These are phyloP conservation scores for Argyrosomus regius DNA, from an alignment of 2,797 vertebrate species.

Conservation along the genomic window DNA sequence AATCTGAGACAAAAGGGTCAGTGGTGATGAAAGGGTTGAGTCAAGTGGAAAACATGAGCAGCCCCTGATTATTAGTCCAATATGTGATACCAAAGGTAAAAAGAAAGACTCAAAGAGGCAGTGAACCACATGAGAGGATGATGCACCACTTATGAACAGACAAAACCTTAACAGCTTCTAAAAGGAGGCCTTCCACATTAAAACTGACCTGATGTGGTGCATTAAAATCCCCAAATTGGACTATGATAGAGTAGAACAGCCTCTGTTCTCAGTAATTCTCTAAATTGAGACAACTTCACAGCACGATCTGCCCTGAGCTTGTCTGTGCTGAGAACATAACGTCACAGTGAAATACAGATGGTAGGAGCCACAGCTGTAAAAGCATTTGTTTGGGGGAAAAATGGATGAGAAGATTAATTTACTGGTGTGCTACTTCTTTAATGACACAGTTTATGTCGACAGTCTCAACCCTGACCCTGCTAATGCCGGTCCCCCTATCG, in stretches of 20 bases:
- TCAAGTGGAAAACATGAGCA: constrained; percentile 59
- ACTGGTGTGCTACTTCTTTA: constrained; percentile 81
- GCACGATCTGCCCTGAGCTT: constrained; percentile 30
- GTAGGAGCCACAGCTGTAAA: constrained; percentile 65
- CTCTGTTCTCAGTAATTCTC: constrained; percentile 56
- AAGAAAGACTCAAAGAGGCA: constrained; percentile 40
- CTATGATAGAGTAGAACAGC: constrained; percentile 43
- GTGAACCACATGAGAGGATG: constrained; percentile 57
- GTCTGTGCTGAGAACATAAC: constrained; percentile 38
- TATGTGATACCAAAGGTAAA: constrained; percentile 52
- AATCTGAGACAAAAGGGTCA: constrained; percentile 83
- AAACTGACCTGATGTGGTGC: constrained; percentile 32
- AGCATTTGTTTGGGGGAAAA: constrained; percentile 82
- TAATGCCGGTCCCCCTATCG: constrained; percentile 67
- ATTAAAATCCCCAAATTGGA: constrained; percentile 58
- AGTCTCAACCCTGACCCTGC: constrained; percentile 71
- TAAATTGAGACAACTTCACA: constrained; percentile 44
- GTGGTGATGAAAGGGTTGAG: constrained; percentile 34
- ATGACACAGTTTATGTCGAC: constrained; percentile 80
- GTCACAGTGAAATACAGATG: constrained; percentile 73
- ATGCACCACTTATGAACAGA: constrained; percentile 64
- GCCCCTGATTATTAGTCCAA: constrained; percentile 54
- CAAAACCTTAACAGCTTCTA: constrained; percentile 44
- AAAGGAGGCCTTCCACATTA: constrained; percentile 42
- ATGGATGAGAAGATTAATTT: constrained; percentile 84